These are phyloP conservation scores for Mystacides longicornis DNA, from an alignment of 2,888 invertebrate genomes.

Conservation along the genomic window DNA sequence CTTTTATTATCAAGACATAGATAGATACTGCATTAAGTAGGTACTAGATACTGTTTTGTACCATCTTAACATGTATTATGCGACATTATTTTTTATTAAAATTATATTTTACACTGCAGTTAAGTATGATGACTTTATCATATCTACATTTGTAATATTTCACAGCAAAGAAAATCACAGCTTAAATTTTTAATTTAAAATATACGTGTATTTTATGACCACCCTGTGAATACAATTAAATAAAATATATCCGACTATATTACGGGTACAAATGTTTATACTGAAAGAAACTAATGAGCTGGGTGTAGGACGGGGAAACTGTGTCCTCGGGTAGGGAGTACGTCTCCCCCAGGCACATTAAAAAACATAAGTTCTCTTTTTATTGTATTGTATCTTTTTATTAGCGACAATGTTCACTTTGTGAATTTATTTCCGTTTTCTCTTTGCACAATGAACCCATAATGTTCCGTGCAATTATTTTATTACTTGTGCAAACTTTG, in stretches of 20 bases:
- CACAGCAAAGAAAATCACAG: too few relatives aligned
- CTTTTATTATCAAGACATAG: too few relatives aligned
- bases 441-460: not conserved
- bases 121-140: too few relatives aligned
- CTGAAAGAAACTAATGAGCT: slow-evolving; percentile 22
- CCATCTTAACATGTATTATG: too few relatives aligned
- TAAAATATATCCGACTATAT: slow-evolving; percentile 13
- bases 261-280: slow-evolving; percentile 17
- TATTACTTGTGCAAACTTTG: too few relatives aligned
- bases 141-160: too few relatives aligned
- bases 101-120: too few relatives aligned
- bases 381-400: slow-evolving; percentile 10
- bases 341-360: slow-evolving; percentile 1
- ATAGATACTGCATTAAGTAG: too few relatives aligned
- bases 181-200: too few relatives aligned
- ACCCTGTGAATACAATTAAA: not conserved
- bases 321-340: not conserved
- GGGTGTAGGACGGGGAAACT: slow-evolving; percentile 1
- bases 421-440: not conserved
- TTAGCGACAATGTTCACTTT: not conserved
- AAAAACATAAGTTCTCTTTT: slow-evolving; percentile 6
- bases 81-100: too few relatives aligned
- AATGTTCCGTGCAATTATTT: slow-evolving; percentile 4
- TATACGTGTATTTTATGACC: not conserved
- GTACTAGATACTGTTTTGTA: too few relatives aligned